Conservation (phyloP, 92 coral and sea anemone genomes). For the Scolanthus callimorphus region DNA sequence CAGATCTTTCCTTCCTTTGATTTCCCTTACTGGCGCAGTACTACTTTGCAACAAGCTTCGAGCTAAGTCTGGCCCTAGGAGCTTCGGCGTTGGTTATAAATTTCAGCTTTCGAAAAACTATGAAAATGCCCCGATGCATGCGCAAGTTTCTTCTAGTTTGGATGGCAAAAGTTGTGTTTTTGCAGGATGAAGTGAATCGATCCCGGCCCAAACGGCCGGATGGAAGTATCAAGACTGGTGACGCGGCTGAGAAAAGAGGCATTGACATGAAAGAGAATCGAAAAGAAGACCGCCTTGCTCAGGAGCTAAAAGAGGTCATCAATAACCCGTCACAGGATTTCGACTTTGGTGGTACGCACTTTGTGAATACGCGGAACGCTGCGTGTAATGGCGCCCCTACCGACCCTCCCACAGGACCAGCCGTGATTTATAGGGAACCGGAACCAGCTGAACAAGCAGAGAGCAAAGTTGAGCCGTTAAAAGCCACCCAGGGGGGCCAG, state of each 20-base stretch:
- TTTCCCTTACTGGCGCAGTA: constrained; percentile 82
- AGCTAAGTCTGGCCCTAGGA: constrained; percentile 56
- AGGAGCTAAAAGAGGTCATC: constrained; percentile 38
- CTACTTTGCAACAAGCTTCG: constrained; percentile 72
- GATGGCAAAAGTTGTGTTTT: constrained; percentile 47
- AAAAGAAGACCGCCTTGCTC: constrained; percentile 50
- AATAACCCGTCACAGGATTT: constrained; percentile 10
- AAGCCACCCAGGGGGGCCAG: too few species aligned
- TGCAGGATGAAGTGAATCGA: constrained; percentile 46
- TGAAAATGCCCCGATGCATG: constrained; percentile 62
- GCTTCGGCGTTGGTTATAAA: constrained; percentile 68
- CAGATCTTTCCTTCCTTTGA: constrained; percentile 74
- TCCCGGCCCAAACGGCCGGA: constrained; percentile 43
- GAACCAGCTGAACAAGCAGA: constrained; percentile 1
- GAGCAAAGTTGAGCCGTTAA: not conserved
- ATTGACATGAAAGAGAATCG: not conserved
- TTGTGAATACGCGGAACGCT: constrained; percentile 4
- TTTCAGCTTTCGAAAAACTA: constrained; percentile 60
- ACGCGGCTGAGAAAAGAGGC: not conserved
- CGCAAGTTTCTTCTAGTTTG: constrained; percentile 44
- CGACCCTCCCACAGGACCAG: not conserved
- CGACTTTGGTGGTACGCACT: constrained; percentile 19
- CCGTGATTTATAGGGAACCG: not conserved
- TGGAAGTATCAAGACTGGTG: constrained; percentile 3
- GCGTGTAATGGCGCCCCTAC: constrained; percentile 1